These are phyloP conservation scores for Resseliella maxima DNA, from an alignment of 2,888 invertebrate species.

Conservation along the genomic window DNA sequence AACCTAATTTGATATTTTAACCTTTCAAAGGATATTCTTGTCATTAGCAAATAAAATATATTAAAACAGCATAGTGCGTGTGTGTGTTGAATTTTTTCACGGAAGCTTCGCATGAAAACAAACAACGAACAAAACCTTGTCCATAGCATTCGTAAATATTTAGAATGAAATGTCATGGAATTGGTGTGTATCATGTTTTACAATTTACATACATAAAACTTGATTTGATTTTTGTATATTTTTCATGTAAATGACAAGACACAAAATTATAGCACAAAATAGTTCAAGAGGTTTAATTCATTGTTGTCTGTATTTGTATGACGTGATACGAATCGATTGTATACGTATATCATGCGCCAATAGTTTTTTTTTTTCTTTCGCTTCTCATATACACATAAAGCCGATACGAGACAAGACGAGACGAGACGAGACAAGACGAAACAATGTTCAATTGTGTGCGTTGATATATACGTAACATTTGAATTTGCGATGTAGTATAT, in stretches of 20 bases:
- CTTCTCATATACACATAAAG: too few relatives aligned
- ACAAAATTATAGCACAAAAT: slow-evolving; percentile 38
- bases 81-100: too few relatives aligned
- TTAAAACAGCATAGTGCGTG: too few relatives aligned
- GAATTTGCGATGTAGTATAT: not conserved
- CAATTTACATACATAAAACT: not conserved
- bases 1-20: too few relatives aligned
- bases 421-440: too few relatives aligned
- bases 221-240: not conserved
- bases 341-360: too few relatives aligned
- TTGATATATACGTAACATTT: not conserved
- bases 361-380: too few relatives aligned
- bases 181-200: not conserved
- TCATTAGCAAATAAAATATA: not conserved
- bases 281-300: slow-evolving; percentile 14
- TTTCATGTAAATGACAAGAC: slow-evolving; percentile 45
- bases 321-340: not conserved
- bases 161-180: slow-evolving; percentile 19
- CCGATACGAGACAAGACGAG: too few relatives aligned
- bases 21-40: not conserved
- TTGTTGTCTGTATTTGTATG: not conserved
- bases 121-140: not conserved
- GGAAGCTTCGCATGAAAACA: not conserved
- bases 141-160: slow-evolving; percentile 18
- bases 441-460: too few relatives aligned